Percentiles rank a stretch among this genome's conserved stretches.
phyloP scores from a whole-genome alignment of 2,113 vertebrate genomes.

The Acanthisitta chloris region DNA sequence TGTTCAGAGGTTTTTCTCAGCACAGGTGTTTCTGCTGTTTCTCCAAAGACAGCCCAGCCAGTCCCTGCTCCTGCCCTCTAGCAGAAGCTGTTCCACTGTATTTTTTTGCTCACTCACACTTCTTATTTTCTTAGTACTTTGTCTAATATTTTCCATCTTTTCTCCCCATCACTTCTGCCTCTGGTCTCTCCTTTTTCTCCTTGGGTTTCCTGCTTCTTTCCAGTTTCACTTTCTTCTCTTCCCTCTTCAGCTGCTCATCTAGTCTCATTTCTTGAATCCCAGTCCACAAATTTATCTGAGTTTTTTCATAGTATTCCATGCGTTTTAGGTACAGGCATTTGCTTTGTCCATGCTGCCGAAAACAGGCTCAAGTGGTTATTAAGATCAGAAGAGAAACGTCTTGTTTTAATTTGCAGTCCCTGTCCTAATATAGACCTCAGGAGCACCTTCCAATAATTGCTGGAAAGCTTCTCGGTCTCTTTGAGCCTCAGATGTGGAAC shows the following conservation, averaged over 20 bases:
- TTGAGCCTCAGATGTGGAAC: not conserved
- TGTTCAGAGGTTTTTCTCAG: not conserved
- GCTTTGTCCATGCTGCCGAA: not conserved
- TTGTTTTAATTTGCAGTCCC: not conserved
- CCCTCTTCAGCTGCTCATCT: not conserved
- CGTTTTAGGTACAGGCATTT: not conserved
- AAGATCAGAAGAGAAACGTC: not conserved
- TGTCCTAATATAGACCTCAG: not conserved
- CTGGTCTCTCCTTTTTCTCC: not conserved
- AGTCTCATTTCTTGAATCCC: not conserved
- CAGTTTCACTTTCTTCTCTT: not conserved
- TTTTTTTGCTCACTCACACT: not conserved
- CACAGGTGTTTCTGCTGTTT: not conserved
- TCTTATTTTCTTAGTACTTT: not conserved
- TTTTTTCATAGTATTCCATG: not conserved
- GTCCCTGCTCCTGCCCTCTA: not conserved
- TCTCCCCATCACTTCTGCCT: not conserved
- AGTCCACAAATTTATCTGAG: not conserved
- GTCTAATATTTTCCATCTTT: not conserved
- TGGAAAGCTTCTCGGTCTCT: not conserved
- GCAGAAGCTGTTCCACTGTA: not conserved
- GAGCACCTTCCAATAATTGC: not conserved
- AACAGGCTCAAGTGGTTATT: not conserved
- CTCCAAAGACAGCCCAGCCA: rapidly evolving
- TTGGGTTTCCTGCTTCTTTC: not conserved